phyloP scores from a whole-genome alignment of 2,888 invertebrate species.

The Caenorhabditis auriculariae region DNA sequence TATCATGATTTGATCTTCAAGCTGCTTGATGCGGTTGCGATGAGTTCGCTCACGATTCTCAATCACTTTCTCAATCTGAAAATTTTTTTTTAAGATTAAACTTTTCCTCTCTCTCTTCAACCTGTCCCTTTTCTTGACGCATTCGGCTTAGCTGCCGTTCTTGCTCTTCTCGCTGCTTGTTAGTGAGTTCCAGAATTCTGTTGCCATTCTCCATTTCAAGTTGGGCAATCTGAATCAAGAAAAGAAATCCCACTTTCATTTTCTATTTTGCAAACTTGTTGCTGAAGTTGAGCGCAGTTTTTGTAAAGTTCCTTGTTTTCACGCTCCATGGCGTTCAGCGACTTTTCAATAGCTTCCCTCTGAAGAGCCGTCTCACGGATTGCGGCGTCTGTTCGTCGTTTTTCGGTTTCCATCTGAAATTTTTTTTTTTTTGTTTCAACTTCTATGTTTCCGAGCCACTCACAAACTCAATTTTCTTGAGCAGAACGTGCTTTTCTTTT shows the following conservation, averaged over 20 bases:
- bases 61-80: constrained; percentile 60
- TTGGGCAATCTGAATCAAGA: constrained; percentile 48
- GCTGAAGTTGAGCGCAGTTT: constrained; percentile 62
- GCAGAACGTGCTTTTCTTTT: constrained; percentile 52
- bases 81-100: no score
- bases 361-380: constrained; percentile 62
- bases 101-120: constrained; percentile 1
- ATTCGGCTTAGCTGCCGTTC: constrained; percentile 57
- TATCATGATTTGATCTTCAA: constrained; percentile 57
- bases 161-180: constrained; percentile 62
- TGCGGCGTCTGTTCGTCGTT: constrained; percentile 59
- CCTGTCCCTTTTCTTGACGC: constrained; percentile 59
- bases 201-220: constrained; percentile 63
- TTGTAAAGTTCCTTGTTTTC: constrained; percentile 63
- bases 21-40: constrained; percentile 57
- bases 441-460: background rate
- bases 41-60: constrained; percentile 60
- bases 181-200: constrained; percentile 60
- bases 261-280: constrained; percentile 33
- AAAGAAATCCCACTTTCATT: background rate
- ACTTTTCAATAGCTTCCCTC: constrained; percentile 62
- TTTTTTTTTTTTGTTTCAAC: background rate
- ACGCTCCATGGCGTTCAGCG: constrained; percentile 62
- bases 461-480: constrained; percentile 61
- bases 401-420: constrained; percentile 58